Evolutionary conservation across 2,113 vertebrate species (phyloP).

Genomic region (Procapra przewalskii): DNA sequence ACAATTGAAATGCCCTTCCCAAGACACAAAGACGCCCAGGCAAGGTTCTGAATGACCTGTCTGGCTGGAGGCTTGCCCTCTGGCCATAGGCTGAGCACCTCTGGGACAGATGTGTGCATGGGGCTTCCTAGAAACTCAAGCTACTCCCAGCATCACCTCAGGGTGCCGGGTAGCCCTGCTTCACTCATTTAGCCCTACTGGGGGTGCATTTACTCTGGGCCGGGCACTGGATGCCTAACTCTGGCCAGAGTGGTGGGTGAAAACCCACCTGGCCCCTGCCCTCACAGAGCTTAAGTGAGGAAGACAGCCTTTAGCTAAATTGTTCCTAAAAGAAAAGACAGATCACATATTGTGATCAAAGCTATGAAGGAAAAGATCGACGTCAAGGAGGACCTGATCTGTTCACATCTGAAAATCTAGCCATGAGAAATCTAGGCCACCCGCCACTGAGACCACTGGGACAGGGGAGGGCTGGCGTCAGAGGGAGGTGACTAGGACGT

Average conservation of each 20-base stretch:
- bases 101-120: rapidly evolving
- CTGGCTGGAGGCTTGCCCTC: not conserved
- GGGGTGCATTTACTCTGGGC: not conserved
- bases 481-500: too few relatives aligned
- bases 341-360: not conserved
- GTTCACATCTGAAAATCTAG: not conserved
- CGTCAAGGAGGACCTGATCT: not conserved
- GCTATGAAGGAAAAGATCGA: not conserved
- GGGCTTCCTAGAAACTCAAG: not conserved
- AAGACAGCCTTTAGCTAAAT: not conserved
- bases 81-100: not conserved
- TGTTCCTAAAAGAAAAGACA: not conserved
- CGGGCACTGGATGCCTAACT: rapidly evolving
- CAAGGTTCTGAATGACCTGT: not conserved
- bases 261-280: rapidly evolving
- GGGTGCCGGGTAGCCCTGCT: rapidly evolving
- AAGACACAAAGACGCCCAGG: not conserved
- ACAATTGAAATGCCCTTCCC: not conserved
- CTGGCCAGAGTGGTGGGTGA: not conserved
- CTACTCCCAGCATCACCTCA: rapidly evolving
- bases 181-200: rapidly evolving
- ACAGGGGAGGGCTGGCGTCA: not conserved
- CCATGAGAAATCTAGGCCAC: not conserved
- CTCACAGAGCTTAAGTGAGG: not conserved
- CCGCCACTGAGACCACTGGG: too few relatives aligned